Base-by-base conservation (phyloP, 2,888 invertebrate genomes). In the Dione juno region DNA sequence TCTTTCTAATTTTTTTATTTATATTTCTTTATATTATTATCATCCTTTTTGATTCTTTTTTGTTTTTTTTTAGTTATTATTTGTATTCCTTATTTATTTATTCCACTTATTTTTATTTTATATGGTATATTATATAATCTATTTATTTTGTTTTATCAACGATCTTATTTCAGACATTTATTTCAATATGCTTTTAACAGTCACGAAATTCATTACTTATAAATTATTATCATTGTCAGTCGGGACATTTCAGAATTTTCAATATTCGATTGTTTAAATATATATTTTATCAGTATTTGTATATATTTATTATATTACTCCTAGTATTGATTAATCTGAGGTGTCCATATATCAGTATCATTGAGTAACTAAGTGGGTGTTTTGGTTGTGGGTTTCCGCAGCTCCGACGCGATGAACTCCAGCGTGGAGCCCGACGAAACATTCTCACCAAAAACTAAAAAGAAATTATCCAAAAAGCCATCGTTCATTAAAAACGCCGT, bases 311-410 rank as follows among this genome's bases (percentile, higher is more conserved):
- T 73, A 67, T 63, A 71, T 63, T 59, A 64, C 74, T 71, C 67
- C 70, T 75, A 65, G 73, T 77, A 74, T 86, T 86, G 85, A 84
- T 82, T 76, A 75, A 78, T 87, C 86, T 88, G 86, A 88, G 77
- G 78, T 88, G 86, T 88, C 85, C 81, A 74, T 68, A 80, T 82
- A 81, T 78, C 75, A 74, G 67, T 81, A 81, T 86, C 85, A 87
- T 88, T 87, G 84, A 90, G 89, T 90, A 86, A 92, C 91, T 92
- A 92, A 92, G 92, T 85, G 89, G 92, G 90, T 84, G 79, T 87
- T 74, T 90, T 92, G 92, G 92, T 92, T 92, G 88, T 90, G 92
- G 92, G 91, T 92, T 91, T 93, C 92, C 93, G 86, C 93, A 93
- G 93, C 87, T 89, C 92, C 75, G 92, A 93, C 80, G 92, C 84